These are phyloP conservation scores for Gopherus evgoodei DNA, from an alignment of 2,113 vertebrate species.

Conservation along the genomic window DNA sequence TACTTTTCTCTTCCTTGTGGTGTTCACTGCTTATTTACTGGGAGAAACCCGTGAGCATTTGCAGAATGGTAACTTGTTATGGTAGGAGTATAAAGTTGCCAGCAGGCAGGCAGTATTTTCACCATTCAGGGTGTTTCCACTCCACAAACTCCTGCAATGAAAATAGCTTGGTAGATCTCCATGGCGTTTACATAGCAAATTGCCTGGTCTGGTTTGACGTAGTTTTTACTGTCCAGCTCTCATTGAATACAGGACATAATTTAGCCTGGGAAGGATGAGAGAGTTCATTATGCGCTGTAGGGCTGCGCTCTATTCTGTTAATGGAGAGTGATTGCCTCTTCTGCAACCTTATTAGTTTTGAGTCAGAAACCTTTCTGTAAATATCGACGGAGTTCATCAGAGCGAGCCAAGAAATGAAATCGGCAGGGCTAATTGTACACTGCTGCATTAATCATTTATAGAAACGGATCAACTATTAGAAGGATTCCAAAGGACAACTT, in stretches of 20 bases:
- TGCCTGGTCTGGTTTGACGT: not conserved
- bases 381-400: not conserved
- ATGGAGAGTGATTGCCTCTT: not conserved
- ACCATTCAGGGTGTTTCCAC: not conserved
- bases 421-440: not conserved
- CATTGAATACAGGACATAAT: not conserved
- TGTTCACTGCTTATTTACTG: not conserved
- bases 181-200: not conserved
- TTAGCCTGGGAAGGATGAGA: not conserved
- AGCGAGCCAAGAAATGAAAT: not conserved
- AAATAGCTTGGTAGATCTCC: not conserved
- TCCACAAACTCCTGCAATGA: not conserved
- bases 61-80: not conserved
- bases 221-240: not conserved
- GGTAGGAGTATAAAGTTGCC: not conserved
- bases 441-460: constrained; percentile 23
- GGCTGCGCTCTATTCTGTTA: not conserved
- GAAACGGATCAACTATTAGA: not conserved
- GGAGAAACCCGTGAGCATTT: not conserved
- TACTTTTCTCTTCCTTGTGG: not conserved
- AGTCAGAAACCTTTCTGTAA: not conserved
- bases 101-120: not conserved
- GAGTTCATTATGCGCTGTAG: not conserved
- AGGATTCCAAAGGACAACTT: not conserved
- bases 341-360: not conserved